phyloP scores from a whole-genome alignment of 1,140 invertebrate species.

The Neodiprion lecontei region DNA sequence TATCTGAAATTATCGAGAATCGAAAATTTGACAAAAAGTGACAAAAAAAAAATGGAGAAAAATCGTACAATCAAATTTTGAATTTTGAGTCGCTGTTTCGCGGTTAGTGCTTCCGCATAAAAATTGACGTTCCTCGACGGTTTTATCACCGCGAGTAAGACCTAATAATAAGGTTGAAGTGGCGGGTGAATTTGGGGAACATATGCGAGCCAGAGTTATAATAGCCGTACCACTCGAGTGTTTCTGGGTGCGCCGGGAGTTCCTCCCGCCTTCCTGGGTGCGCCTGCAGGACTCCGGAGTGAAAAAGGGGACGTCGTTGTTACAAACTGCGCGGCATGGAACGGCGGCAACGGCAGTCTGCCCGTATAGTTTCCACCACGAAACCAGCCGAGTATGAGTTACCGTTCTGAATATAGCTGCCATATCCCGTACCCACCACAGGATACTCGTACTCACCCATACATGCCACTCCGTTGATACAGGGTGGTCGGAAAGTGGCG shows the following conservation, averaged over 20 bases:
- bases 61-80: too few relatives aligned
- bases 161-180: too few relatives aligned
- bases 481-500: too few relatives aligned
- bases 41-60: background rate
- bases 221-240: too few relatives aligned
- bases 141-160: too few relatives aligned
- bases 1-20: too few relatives aligned
- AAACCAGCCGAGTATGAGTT: background rate
- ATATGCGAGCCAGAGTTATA: background rate
- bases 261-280: background rate
- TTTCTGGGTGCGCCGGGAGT: too few relatives aligned
- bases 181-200: background rate
- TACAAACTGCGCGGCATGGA: background rate
- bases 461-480: too few relatives aligned
- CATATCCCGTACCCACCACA: background rate
- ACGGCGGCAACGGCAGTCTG: background rate
- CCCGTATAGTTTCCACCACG: background rate
- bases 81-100: too few relatives aligned
- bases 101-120: too few relatives aligned
- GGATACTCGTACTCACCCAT: background rate
- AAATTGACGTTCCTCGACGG: too few relatives aligned
- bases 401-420: conserved; percentile 1
- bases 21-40: too few relatives aligned
- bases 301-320: background rate
- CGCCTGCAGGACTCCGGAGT: background rate